A percentile compares a stretch with the other conserved stretches of the same genome.
Conservation (phyloP, 2,797 vertebrate genomes). For the Spheniscus humboldti region DNA sequence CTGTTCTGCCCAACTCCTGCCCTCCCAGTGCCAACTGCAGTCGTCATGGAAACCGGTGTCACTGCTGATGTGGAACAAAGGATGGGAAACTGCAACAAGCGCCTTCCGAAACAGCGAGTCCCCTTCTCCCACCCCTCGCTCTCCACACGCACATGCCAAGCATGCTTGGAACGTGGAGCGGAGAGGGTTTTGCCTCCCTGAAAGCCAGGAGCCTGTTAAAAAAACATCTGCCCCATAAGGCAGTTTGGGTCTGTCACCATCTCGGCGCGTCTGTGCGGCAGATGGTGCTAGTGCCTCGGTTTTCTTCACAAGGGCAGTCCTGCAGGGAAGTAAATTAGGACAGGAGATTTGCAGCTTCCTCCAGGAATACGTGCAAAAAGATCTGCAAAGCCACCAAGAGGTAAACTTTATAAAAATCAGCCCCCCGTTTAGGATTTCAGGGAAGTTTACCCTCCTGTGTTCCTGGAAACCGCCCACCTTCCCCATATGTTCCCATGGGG, state of each 20-base stretch:
- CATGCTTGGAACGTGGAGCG: fast-evolving
- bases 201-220: background rate
- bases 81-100: background rate
- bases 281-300: background rate
- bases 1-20: conserved; percentile 26
- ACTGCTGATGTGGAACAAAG: conserved; percentile 26
- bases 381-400: background rate
- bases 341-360: background rate
- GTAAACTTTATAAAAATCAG: background rate
- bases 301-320: background rate
- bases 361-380: background rate
- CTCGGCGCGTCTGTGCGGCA: fast-evolving
- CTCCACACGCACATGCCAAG: fast-evolving
- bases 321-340: background rate
- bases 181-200: background rate
- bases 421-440: background rate
- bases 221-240: background rate
- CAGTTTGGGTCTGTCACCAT: background rate
- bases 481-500: background rate
- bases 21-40: background rate
- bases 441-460: background rate
- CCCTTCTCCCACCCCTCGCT: background rate
- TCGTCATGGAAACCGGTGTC: background rate
- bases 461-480: background rate
- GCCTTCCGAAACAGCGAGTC: background rate